These are phyloP conservation scores for Calephelis virginiensis DNA, from an alignment of 1,140 invertebrate species.

Conservation along the genomic window DNA sequence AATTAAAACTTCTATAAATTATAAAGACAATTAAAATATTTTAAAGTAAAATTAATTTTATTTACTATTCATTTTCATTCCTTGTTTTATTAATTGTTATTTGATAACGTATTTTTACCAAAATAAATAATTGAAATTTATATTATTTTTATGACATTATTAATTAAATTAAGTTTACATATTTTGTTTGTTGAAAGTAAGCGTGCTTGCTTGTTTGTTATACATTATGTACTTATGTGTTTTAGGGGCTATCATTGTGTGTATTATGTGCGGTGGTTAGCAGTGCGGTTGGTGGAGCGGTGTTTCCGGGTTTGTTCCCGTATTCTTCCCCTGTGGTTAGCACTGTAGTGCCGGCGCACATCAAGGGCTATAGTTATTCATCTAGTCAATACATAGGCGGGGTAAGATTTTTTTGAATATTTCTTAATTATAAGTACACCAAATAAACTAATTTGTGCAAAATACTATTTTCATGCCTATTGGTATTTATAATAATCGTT, in stretches of 20 bases:
- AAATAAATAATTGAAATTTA: too few species aligned
- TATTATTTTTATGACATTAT: too few species aligned
- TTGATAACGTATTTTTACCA: too few species aligned
- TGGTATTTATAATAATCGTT: too few species aligned
- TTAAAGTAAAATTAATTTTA: background rate
- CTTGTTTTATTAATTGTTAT: too few species aligned
- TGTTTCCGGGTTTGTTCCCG: constrained; percentile 45
- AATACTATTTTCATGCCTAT: too few species aligned
- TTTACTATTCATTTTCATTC: background rate
- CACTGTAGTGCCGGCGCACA: constrained; percentile 41
- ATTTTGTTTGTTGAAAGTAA: too few species aligned
- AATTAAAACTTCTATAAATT: background rate
- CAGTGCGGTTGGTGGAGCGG: constrained; percentile 34
- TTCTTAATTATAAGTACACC: too few species aligned
- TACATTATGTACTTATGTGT: constrained; percentile 36
- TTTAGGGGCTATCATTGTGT: constrained; percentile 28
- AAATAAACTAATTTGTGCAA: too few species aligned
- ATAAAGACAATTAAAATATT: background rate
- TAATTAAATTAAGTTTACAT: too few species aligned
- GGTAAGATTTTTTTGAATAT: constrained; percentile 35
- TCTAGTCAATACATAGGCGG: constrained; percentile 60
- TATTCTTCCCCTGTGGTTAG: constrained; percentile 33
- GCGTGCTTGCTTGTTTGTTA: background rate
- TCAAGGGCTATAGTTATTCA: constrained; percentile 56
- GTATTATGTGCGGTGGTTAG: constrained; percentile 42